Evolutionary conservation across 2,797 vertebrate genomes (phyloP).

Genomic region (Anolis apletophallus): DNA sequence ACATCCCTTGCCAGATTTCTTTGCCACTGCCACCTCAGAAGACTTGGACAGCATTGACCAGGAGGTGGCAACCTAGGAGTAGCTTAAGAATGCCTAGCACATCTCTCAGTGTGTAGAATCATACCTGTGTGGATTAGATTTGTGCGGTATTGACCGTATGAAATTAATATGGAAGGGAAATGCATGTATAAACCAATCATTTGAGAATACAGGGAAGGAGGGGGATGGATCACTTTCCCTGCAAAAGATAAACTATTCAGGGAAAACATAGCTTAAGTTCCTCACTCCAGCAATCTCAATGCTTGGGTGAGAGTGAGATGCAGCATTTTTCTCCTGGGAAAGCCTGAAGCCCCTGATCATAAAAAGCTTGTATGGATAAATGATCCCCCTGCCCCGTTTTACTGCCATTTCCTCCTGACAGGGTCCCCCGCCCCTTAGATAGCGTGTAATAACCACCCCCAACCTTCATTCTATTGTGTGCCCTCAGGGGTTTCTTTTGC

Average conservation of each 20-base stretch:
- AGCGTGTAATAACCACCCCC: conserved; percentile 51
- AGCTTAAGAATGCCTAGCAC: neutral
- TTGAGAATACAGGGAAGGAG: neutral
- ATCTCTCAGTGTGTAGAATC: neutral
- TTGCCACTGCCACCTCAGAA: neutral
- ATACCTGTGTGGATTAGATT: neutral
- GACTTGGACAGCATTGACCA: neutral
- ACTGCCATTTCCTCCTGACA: conserved; percentile 43
- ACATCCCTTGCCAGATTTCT: neutral
- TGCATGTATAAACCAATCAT: neutral
- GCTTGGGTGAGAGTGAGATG: conserved; percentile 45
- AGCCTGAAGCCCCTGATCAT: conserved; percentile 33
- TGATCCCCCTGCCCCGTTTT: conserved; percentile 51
- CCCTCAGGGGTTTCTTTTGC: conserved; percentile 49
- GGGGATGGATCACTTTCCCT: neutral
- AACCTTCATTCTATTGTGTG: conserved; percentile 58
- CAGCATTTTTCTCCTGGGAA: conserved; percentile 19
- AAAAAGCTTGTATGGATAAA: conserved; percentile 42
- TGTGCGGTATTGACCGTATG: neutral
- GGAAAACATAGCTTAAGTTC: neutral
- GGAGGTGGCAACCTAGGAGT: conserved; percentile 12
- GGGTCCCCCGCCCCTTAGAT: conserved; percentile 46
- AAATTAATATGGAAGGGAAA: neutral
- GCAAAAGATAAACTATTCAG: conserved; percentile 5
- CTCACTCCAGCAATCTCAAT: conserved; percentile 1